Conservation (phyloP, 2,888 invertebrate genomes). For the Ichneumoninae sp. region DNA sequence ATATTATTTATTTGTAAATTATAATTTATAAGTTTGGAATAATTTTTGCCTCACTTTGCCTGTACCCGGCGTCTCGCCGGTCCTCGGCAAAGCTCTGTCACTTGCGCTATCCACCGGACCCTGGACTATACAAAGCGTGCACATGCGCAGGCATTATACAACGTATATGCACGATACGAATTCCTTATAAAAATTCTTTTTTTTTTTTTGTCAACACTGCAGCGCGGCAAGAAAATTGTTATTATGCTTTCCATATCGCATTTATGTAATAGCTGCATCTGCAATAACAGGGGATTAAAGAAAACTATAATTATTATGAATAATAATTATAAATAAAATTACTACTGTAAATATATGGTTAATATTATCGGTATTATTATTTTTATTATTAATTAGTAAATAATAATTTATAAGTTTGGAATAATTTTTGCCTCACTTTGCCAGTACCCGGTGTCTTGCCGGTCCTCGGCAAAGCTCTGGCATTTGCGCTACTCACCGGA, state of each 20-base stretch:
- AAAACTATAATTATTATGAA: no score
- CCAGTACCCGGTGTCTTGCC: no score
- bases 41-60: not conserved
- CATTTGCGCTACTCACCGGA: conserved; percentile 50
- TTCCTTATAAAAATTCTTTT: conserved; percentile 20
- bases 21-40: no score
- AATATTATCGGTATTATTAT: no score
- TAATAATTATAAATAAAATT: no score
- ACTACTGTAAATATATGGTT: no score
- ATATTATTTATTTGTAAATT: no score
- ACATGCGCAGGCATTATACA: conserved; percentile 47
- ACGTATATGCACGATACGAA: conserved; percentile 42
- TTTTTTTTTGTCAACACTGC: conserved; percentile 2
- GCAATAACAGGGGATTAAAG: not conserved
- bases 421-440: no score
- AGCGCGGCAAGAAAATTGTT: not conserved
- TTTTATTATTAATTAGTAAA: no score
- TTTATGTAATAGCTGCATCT: not conserved
- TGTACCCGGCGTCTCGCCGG: conserved; percentile 36
- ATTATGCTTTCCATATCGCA: not conserved
- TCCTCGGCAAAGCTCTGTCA: conserved; percentile 44
- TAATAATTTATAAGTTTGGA: no score
- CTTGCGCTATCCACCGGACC: conserved; percentile 48
- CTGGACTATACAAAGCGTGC: conserved; percentile 14
- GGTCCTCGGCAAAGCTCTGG: conserved; percentile 36